Evolutionary conservation across 2,113 vertebrate genomes (phyloP), one percentile per base, ranked within the genome.

Genomic region (Sakesphorus luctuosus): DNA sequence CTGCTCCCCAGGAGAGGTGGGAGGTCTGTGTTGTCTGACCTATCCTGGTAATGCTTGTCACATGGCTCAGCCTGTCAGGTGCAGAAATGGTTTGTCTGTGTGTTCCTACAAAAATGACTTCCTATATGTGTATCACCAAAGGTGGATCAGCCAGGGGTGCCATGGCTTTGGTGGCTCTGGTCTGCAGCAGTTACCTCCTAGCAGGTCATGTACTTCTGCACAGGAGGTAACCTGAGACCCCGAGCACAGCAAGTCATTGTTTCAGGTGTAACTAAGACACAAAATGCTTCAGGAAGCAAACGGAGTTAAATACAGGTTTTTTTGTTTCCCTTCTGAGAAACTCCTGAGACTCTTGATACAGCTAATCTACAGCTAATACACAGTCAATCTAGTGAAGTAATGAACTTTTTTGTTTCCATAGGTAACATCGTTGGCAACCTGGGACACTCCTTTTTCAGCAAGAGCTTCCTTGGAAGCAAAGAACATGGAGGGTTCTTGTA

Each of bases 401-500:
- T 49, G 5, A 91, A 56, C 26, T 44, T 53, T 76, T 90, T 87
- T 71, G 13, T 97, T 97, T 50, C 26, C 62, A 69, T 18, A 99
- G 99, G 99, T 78, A 99, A 99, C 31, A 98, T 99, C 88, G 98
- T 99, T 94, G 97, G 98, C 97, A 99, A 99, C 96, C 98, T 99
- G 97, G 99, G 99, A 85, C 99, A 99, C 98, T 99, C 99, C 25
- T 99, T 99, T 98, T 99, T 99, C 98, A 99, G 98, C 76, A 99
- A 99, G 96, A 99, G 99, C 97, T 99, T 99, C 95, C 98, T 99
- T 75, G 99, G 99, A 96, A 99, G 99, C 94, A 99, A 99, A 96
- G 99, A 99, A 91, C 99, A 99, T 3, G 99, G 99, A 17, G 99
- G 99, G 40, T 99, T 99, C 97, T 97, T 99, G 85, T 99, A 99